Conservation (phyloP, 2,797 vertebrate species). For the Pangasius macronema region DNA sequence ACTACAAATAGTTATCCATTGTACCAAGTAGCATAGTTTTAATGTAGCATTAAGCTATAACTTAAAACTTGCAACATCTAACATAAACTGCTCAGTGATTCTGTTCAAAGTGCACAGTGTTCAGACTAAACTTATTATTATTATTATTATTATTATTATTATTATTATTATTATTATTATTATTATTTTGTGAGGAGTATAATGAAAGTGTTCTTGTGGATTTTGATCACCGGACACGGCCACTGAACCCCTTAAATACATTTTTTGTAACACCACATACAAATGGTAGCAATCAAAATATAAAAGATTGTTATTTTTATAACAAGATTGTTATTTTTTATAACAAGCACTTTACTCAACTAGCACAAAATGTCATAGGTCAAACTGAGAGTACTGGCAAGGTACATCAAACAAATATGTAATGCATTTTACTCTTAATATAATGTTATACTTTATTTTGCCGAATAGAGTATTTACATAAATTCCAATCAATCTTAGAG, state of each 20-base stretch:
- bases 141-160: background rate
- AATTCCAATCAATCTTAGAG: background rate
- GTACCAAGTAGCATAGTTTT: background rate
- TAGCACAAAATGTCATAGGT: background rate
- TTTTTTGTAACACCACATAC: background rate
- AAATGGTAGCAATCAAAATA: background rate
- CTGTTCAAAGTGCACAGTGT: background rate
- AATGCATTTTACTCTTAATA: background rate
- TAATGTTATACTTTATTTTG: background rate
- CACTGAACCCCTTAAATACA: background rate
- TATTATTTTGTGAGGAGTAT: background rate
- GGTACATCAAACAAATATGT: background rate
- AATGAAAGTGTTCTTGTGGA: background rate
- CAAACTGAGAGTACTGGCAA: background rate
- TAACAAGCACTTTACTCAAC: background rate
- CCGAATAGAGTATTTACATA: background rate
- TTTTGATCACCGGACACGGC: background rate
- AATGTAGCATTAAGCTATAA: background rate
- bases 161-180: background rate
- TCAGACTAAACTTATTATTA: background rate
- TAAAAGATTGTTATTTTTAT: background rate
- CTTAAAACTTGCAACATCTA: background rate
- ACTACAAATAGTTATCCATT: background rate
- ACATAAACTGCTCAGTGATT: background rate
- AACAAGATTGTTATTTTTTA: background rate